Percentiles rank a stretch among this genome's conserved stretches.
These are phyloP conservation scores for Hiodon alosoides DNA, from an alignment of 2,113 vertebrate genomes.

Conservation along the genomic window DNA sequence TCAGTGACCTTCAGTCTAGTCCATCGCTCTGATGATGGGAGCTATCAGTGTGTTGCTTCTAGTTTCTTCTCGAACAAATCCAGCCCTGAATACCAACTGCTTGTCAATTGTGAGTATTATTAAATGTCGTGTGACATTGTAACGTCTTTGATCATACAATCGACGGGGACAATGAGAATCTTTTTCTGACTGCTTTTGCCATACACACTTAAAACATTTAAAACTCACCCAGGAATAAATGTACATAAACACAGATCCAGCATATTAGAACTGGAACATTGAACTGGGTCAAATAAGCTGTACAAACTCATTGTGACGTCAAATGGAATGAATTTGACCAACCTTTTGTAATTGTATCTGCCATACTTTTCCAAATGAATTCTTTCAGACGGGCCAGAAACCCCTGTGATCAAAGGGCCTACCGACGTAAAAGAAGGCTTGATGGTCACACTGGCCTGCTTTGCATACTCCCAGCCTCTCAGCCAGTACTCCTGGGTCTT, in stretches of 20 bases:
- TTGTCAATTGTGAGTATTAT: slow-evolving; percentile 57
- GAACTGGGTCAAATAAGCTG: neutral
- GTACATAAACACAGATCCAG: neutral
- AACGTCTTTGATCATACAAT: neutral
- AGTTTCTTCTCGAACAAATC: slow-evolving; percentile 25
- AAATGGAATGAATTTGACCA: neutral
- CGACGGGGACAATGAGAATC: neutral
- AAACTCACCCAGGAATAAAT: neutral
- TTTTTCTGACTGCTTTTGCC: neutral
- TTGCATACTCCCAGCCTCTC: slow-evolving; percentile 42
- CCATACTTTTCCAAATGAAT: neutral
- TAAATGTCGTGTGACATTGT: neutral
- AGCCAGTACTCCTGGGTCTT: slow-evolving; percentile 48
- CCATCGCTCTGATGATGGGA: slow-evolving; percentile 34
- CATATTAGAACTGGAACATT: no score
- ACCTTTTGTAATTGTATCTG: neutral
- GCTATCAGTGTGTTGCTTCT: slow-evolving; percentile 49
- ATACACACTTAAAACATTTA: neutral
- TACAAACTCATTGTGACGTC: neutral
- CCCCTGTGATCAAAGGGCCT: slow-evolving; percentile 21
- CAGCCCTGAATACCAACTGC: slow-evolving; percentile 38
- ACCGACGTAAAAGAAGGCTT: neutral
- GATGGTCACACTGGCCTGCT: slow-evolving; percentile 17
- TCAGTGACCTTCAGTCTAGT: slow-evolving; percentile 19
- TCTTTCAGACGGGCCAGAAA: slow-evolving; percentile 35